These are phyloP conservation scores for Clarias pachynema DNA, from an alignment of 2,797 vertebrate species.

Conservation along the genomic window DNA sequence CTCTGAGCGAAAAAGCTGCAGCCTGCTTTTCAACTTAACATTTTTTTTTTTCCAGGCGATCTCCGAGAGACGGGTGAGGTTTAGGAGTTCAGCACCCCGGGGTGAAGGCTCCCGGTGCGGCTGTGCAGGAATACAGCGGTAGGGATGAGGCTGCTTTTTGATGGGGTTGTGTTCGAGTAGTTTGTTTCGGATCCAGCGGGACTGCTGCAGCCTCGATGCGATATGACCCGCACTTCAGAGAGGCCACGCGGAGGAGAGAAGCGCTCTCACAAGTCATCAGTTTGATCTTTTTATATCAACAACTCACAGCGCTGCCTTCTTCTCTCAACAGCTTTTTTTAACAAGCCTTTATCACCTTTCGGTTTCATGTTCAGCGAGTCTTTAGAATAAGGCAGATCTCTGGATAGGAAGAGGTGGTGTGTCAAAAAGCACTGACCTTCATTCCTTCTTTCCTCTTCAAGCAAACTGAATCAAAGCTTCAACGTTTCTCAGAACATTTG, in stretches of 20 bases:
- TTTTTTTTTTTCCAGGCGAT: constrained; percentile 59
- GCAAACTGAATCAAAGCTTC: constrained; percentile 39
- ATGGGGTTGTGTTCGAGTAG: constrained; percentile 50
- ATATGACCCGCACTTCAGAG: constrained; percentile 55
- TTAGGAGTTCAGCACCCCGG: constrained; percentile 53
- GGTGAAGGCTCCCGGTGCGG: constrained; percentile 43
- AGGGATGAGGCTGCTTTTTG: constrained; percentile 44
- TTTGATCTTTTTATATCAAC: constrained; percentile 62
- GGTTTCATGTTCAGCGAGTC: constrained; percentile 45
- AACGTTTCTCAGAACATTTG: background rate
- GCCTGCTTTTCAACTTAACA: constrained; percentile 77
- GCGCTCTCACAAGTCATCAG: constrained; percentile 46
- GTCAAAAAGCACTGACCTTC: constrained; percentile 37
- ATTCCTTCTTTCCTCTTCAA: constrained; percentile 28
- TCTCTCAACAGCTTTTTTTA: constrained; percentile 42
- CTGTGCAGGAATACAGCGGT: constrained; percentile 38
- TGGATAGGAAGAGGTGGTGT: constrained; percentile 36
- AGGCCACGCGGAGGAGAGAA: constrained; percentile 56
- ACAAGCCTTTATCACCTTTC: constrained; percentile 42
- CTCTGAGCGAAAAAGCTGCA: constrained; percentile 77
- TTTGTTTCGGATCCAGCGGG: constrained; percentile 49
- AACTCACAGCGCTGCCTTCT: constrained; percentile 47
- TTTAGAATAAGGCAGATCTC: constrained; percentile 35
- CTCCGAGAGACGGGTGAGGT: constrained; percentile 49
- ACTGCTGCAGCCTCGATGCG: constrained; percentile 36